Base-by-base conservation (phyloP, 2,888 invertebrate species). In the Cephonodes hylas region DNA sequence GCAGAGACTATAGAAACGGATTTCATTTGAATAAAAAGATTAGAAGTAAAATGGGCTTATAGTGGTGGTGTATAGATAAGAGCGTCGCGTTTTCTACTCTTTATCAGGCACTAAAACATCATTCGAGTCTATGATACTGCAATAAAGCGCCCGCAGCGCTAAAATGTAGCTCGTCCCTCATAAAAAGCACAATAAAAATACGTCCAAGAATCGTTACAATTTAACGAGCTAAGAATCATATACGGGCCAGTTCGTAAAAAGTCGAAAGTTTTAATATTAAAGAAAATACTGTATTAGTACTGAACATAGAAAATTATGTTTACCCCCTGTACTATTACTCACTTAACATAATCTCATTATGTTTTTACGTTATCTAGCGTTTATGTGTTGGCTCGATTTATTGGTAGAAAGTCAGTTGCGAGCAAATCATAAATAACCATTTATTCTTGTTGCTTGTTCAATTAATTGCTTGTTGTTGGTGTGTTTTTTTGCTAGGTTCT, bases 121-220 rank as follows among this genome's bases (percentile, higher is more conserved):
- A 82, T 81, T 82, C 77, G 82, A 80, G 80, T 86, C 90, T 91
- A 91, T 88, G 89, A 86, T 85, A 86, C 81, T 75, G 85, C 76
- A 82, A 87, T 91, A 91, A 91, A 91, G 79, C 67, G 85, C 91
- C 91, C 91, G 91, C 92, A 91, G 87, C 89, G 90, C 91, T 91
- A 91, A 91, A 91, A 89, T 87, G 91, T 91, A 84, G 86, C 86
- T 87, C 84, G 80, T 84, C 83, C 75, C 80, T 84, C 91, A 84
- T 91, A 91, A 91, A 91, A 85, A 67, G 73, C 75, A 88, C 83
- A 84, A 90, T 91, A 91, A 90, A 88, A 90, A 42, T 81, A 85
- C 84, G 84, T 84, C 83, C 84, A 77, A 80, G 77, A 81, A 88
- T 88, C 84, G 88, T 87, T 88, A 88, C 80, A 80, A 79, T 91